These are phyloP conservation scores for Calliphora vicina DNA, from an alignment of 1,140 invertebrate species.

Conservation along the genomic window DNA sequence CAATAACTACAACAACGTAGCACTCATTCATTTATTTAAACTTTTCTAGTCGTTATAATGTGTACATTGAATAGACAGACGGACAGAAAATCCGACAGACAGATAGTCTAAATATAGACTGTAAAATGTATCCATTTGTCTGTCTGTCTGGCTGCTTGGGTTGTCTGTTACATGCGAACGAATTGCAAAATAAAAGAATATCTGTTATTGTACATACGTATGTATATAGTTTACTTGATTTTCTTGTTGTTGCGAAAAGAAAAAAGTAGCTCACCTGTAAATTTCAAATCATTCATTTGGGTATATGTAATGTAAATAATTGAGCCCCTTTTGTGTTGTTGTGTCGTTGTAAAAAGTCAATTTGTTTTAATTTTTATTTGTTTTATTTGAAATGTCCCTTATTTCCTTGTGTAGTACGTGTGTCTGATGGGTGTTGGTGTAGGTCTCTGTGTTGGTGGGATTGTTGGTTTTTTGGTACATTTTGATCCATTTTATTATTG, in stretches of 20 bases:
- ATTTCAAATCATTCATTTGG: slow-evolving; percentile 16
- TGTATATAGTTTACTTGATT: slow-evolving; percentile 6
- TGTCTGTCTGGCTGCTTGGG: neutral
- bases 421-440: too few species aligned
- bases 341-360: slow-evolving; percentile 15
- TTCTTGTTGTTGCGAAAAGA: neutral
- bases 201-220: neutral
- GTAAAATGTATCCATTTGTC: neutral
- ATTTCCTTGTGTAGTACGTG: too few species aligned
- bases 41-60: neutral
- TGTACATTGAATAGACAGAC: too few species aligned
- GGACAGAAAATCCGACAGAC: neutral
- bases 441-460: neutral
- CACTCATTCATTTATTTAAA: neutral
- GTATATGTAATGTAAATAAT: slow-evolving; percentile 16
- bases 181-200: neutral
- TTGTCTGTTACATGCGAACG: neutral
- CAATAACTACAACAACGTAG: neutral
- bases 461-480: neutral
- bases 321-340: slow-evolving; percentile 9
- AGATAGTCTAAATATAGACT: neutral
- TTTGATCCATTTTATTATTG: neutral
- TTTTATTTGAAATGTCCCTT: neutral
- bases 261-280: neutral
- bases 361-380: slow-evolving; percentile 25